phyloP scores from a whole-genome alignment of 2,113 vertebrate species.

The Mus spicilegus region DNA sequence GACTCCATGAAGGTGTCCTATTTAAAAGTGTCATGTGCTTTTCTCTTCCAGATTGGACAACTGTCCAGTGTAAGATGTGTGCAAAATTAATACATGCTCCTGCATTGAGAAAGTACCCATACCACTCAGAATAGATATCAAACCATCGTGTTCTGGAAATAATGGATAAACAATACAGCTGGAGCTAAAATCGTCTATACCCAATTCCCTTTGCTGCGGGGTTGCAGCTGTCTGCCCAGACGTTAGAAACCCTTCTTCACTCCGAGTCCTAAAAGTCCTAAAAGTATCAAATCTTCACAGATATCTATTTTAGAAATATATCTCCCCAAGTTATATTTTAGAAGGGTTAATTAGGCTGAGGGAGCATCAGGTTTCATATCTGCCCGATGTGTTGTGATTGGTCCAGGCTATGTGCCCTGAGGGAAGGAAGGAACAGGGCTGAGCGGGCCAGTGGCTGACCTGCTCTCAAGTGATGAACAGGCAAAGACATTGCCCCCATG shows the following conservation, averaged over 20 bases:
- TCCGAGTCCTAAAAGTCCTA: neutral
- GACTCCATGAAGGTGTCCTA: neutral
- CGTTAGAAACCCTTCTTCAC: neutral
- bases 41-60: neutral
- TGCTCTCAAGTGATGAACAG: neutral
- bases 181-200: neutral
- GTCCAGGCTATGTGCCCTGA: neutral
- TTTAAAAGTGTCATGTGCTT: neutral
- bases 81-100: neutral
- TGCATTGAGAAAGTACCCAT: neutral
- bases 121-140: neutral
- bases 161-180: neutral
- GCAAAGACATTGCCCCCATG: rapidly evolving
- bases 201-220: neutral
- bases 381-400: neutral
- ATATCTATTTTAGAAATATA: too few species aligned
- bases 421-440: neutral
- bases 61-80: neutral
- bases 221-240: neutral
- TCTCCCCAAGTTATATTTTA: neutral
- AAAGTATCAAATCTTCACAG: neutral
- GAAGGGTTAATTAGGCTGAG: neutral
- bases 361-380: neutral
- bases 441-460: too few species aligned
- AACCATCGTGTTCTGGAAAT: neutral